Evolutionary conservation across 1,140 invertebrate species (phyloP).

Genomic region (Contarinia nasturtii): DNA sequence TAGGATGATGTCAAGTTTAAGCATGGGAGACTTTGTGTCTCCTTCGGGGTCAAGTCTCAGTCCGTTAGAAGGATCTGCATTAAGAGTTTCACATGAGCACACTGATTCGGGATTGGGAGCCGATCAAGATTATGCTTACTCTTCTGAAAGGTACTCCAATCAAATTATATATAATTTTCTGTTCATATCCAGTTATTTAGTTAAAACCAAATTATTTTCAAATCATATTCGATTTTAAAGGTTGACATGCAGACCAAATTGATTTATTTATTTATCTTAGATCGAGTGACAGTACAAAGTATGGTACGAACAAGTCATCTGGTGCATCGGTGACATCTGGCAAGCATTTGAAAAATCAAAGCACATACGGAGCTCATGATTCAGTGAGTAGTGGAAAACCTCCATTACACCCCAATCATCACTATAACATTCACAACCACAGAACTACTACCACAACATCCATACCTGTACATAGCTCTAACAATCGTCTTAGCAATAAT

Average conservation of each 20-base stretch:
- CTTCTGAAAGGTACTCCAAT: constrained; percentile 31
- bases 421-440: constrained; percentile 4
- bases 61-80: constrained; percentile 25
- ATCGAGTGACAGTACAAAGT: constrained; percentile 23
- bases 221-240: no score
- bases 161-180: no score
- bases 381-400: constrained; percentile 24
- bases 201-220: no score
- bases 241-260: no score
- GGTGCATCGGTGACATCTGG: constrained; percentile 18
- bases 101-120: constrained; percentile 44
- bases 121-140: constrained; percentile 45
- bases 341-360: constrained; percentile 18
- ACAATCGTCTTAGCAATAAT: constrained; percentile 20
- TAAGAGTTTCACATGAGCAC: constrained; percentile 34
- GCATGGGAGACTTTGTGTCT: constrained; percentile 23
- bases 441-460: constrained; percentile 1
- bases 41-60: constrained; percentile 21
- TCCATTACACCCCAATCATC: constrained; percentile 11
- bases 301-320: constrained; percentile 23
- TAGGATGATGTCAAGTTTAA: constrained; percentile 25
- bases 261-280: constrained; percentile 7
- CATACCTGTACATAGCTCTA: constrained; percentile 6
- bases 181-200: no score
- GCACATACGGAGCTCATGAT: constrained; percentile 15